Evolutionary conservation across 2,113 vertebrate species (phyloP).

Genomic region (Tringa solitaria): DNA sequence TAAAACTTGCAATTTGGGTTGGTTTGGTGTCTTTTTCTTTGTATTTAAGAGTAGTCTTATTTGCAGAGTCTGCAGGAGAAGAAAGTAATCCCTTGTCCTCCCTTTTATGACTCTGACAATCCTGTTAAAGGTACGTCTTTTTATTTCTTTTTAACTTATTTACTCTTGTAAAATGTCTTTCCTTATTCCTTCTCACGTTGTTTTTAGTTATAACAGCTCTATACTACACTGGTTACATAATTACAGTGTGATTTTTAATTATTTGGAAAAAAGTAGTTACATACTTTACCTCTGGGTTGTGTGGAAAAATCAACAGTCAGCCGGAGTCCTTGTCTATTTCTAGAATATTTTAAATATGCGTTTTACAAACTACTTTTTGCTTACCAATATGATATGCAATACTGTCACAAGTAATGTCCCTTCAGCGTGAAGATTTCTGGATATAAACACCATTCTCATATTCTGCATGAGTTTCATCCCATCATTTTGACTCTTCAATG

Average conservation of each 20-base stretch:
- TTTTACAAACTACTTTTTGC: not conserved
- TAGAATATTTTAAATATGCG: not conserved
- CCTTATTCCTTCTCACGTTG: not conserved
- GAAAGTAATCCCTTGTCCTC: slow-evolving; percentile 90
- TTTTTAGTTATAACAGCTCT: not conserved
- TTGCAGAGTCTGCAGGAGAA: slow-evolving; percentile 89
- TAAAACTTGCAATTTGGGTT: not conserved
- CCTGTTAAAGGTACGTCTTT: slow-evolving; percentile 87
- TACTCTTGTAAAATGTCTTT: not conserved
- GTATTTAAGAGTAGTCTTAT: not conserved
- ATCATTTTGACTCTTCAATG: not conserved
- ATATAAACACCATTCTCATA: not conserved
- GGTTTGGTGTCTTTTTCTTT: not conserved
- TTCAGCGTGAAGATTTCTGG: not conserved
- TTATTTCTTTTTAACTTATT: not conserved
- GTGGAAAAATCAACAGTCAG: not conserved
- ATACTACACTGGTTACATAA: not conserved
- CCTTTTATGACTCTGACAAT: slow-evolving; percentile 88
- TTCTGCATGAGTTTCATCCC: not conserved
- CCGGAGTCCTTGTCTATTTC: not conserved
- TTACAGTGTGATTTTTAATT: not conserved
- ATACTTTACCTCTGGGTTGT: not conserved
- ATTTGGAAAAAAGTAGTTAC: not conserved
- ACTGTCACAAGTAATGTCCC: not conserved
- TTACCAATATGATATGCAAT: not conserved